Evolutionary conservation across 2,797 vertebrate species (phyloP).

Genomic region (Molothrus ater): DNA sequence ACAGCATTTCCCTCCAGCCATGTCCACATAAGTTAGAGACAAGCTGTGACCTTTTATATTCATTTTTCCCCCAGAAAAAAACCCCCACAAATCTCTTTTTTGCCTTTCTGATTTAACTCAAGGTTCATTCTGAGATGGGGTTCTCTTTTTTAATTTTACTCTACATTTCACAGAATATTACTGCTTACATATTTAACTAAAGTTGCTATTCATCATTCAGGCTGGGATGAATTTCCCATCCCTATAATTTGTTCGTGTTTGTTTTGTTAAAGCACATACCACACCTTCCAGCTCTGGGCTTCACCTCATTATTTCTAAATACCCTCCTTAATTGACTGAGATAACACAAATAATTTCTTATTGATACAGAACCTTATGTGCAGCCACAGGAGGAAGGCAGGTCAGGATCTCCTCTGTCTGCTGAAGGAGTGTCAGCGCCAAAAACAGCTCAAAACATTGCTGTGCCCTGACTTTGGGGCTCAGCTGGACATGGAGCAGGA

Average conservation of each 20-base stretch:
- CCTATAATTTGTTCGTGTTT: neutral
- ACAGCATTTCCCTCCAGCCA: neutral
- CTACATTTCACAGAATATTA: neutral
- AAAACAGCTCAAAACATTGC: neutral
- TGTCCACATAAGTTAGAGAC: slow-evolving; percentile 23
- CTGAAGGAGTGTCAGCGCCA: neutral
- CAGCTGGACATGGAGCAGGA: fast-evolving
- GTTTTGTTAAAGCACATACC: neutral
- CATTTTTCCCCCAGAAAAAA: neutral
- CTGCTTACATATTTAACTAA: neutral
- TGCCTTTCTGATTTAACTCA: neutral
- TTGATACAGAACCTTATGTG: neutral
- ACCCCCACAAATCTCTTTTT: neutral
- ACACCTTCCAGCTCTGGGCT: neutral
- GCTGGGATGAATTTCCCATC: neutral
- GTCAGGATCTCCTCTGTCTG: neutral
- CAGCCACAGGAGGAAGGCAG: neutral
- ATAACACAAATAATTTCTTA: neutral
- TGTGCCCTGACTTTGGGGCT: neutral
- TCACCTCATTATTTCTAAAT: slow-evolving; percentile 4
- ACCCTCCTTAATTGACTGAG: neutral
- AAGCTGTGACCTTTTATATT: neutral
- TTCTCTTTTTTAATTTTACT: neutral
- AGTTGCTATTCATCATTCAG: neutral
- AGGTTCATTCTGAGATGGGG: neutral